These are phyloP conservation scores for Drosophila mayaguana DNA, from an alignment of 2,888 invertebrate genomes.

Conservation along the genomic window DNA sequence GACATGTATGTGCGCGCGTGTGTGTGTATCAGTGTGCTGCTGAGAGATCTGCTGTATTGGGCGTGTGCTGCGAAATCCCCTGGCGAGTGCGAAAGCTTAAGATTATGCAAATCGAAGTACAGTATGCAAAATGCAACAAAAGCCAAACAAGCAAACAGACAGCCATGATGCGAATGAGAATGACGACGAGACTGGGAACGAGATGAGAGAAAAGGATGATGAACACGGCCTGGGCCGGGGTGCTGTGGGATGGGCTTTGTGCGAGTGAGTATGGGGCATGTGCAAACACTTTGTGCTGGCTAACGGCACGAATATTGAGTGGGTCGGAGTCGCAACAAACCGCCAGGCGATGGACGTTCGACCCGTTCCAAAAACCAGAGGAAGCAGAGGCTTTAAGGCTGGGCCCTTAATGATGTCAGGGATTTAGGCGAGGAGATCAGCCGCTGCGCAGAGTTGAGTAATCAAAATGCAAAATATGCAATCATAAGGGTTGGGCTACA, in stretches of 20 bases:
- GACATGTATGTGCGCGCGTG: not conserved
- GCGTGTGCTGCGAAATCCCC: conserved; percentile 54
- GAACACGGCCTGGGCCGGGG: not conserved
- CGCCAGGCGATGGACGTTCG: not conserved
- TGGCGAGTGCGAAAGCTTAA: conserved; percentile 72
- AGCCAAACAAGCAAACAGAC: conserved; percentile 49
- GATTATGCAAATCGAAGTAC: conserved; percentile 75
- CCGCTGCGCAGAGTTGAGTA: conserved; percentile 30
- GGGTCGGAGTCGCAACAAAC: conserved; percentile 10
- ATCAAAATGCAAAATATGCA: conserved; percentile 67
- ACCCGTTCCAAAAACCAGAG: not conserved
- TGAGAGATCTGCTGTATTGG: conserved; percentile 24
- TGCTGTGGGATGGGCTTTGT: not conserved
- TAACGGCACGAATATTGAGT: conserved; percentile 42
- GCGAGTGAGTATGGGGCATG: not conserved
- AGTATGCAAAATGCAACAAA: conserved; percentile 77
- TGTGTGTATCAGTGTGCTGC: not conserved
- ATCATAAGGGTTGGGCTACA: conserved; percentile 2
- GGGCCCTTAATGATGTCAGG: conserved; percentile 69
- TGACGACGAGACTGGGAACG: not conserved
- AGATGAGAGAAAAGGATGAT: not conserved
- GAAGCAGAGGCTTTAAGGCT: conserved; percentile 17
- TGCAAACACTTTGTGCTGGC: conserved; percentile 41
- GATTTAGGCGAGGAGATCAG: conserved; percentile 43
- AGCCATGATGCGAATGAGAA: conserved; percentile 15